phyloP scores from a whole-genome alignment of 2,888 invertebrate genomes.

The Hedychridium roseum region DNA sequence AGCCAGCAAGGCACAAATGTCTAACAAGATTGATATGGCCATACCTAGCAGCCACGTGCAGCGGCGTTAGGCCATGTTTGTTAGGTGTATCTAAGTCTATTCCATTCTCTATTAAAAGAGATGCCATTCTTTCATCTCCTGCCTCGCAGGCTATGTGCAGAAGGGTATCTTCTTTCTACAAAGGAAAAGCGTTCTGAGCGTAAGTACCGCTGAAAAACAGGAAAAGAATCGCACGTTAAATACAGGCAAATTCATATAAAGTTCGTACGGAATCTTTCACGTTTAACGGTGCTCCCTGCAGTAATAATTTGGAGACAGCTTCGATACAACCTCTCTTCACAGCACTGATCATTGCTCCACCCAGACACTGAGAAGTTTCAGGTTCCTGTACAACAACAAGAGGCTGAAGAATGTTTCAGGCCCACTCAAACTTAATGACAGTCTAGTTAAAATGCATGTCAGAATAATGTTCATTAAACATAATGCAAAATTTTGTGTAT shows the following conservation, averaged over 20 bases:
- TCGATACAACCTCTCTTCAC: constrained; percentile 60
- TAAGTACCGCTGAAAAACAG: no score
- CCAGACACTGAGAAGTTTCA: constrained; percentile 58
- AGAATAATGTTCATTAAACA: constrained; percentile 7
- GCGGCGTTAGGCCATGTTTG: constrained; percentile 69
- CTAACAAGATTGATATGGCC: constrained; percentile 76
- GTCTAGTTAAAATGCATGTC: constrained; percentile 5
- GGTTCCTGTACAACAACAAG: constrained; percentile 52
- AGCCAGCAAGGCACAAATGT: constrained; percentile 76
- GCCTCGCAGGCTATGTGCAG: constrained; percentile 69
- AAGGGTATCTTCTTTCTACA: constrained; percentile 70
- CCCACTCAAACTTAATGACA: no score
- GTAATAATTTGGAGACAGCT: constrained; percentile 57
- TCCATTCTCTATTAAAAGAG: constrained; percentile 57
- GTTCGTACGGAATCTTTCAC: constrained; percentile 55
- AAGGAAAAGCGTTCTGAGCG: constrained; percentile 26
- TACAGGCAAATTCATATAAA: neutral
- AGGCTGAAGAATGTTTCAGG: no score
- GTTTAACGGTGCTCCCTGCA: constrained; percentile 59
- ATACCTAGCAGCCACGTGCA: constrained; percentile 76
- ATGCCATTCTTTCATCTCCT: constrained; percentile 57
- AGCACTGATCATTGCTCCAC: constrained; percentile 60
- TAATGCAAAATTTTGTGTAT: constrained; percentile 11
- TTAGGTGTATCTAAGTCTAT: constrained; percentile 70
- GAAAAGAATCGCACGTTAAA: neutral